Evolutionary conservation across 2,888 invertebrate species (phyloP), one percentile per base, ranked within the genome.

Genomic region (Drosophila ustulata): DNA sequence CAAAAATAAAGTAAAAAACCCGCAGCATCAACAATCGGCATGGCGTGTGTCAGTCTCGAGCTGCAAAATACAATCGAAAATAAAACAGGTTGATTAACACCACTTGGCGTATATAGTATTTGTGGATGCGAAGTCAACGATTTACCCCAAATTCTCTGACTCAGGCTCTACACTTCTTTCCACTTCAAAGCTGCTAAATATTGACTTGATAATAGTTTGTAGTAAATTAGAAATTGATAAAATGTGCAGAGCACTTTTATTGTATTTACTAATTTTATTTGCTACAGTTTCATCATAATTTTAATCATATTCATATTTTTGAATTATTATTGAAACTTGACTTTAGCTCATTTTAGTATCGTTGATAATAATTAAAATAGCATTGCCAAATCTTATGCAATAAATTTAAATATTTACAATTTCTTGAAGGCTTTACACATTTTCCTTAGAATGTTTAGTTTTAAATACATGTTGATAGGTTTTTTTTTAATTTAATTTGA

Each of bases 21-120:
- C 28, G 18, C 61, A 55, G 34, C 49, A 53, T 32, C 13, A 50
- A 39, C 13, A 50, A 58, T 55, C 26, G 7, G 30, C n/a, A 11
- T 11, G 47, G 39, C 63, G 53, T 41, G 58, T 52, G 62, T 52
- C 66, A 59, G 55, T 9, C 32, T 23, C 28, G 45, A 18, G 13
- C 2, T 18, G 7, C 39, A 23, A 11, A 25, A 52, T 37, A 4
- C 11, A 37, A n/a, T 11, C 4, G 4, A n/a, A n/a, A 37, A 37
- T n/a, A 34, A 71, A 73, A 68, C 56, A 62, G 43, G 23, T 47
- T 53, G 23, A 73, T 69, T 68, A 73, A 59, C 74, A 65, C 39
- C 53, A 26, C 32, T 37, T 51, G 9, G 11, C 50, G 32, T 25
- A 51, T 39, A 4, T 30, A 6, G 34, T 30, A 55, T 53, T 50